These are phyloP conservation scores for Heliconius congener DNA, from an alignment of 1,140 invertebrate genomes.

Conservation along the genomic window DNA sequence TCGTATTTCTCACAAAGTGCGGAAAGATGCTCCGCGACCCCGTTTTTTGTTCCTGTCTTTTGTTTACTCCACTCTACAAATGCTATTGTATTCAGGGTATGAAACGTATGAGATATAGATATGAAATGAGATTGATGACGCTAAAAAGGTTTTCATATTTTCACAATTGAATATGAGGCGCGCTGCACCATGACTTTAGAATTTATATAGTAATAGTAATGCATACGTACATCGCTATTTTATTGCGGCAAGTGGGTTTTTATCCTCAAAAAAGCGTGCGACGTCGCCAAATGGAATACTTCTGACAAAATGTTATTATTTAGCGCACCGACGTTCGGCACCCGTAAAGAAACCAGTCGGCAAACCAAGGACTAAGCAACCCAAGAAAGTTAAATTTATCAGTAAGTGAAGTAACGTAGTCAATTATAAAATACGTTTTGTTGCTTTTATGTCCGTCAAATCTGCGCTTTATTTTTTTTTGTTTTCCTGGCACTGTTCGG, in stretches of 20 bases:
- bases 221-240: not conserved
- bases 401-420: slow-evolving; percentile 85
- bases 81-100: slow-evolving; percentile 22
- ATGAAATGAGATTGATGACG: slow-evolving; percentile 7
- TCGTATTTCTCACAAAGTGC: slow-evolving; percentile 23
- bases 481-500: not conserved
- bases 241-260: slow-evolving; percentile 40
- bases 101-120: slow-evolving; percentile 19
- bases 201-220: not conserved
- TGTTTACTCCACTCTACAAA: slow-evolving; percentile 24
- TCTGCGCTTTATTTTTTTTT: slow-evolving; percentile 13
- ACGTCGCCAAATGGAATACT: slow-evolving; percentile 36
- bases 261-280: slow-evolving; percentile 41
- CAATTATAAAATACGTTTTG: slow-evolving; percentile 7
- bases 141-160: slow-evolving; percentile 5
- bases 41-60: slow-evolving; percentile 32
- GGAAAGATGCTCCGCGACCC: slow-evolving; percentile 34
- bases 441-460: slow-evolving; percentile 26
- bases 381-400: slow-evolving; percentile 94
- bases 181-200: not conserved
- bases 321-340: slow-evolving; percentile 85
- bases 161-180: not conserved
- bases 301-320: slow-evolving; percentile 47
- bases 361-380: slow-evolving; percentile 88
- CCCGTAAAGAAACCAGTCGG: slow-evolving; percentile 89